A percentile compares a stretch with the other conserved stretches of the same genome.
Conservation (phyloP, 2,888 invertebrate species). For the Perizoma affinitatum region DNA sequence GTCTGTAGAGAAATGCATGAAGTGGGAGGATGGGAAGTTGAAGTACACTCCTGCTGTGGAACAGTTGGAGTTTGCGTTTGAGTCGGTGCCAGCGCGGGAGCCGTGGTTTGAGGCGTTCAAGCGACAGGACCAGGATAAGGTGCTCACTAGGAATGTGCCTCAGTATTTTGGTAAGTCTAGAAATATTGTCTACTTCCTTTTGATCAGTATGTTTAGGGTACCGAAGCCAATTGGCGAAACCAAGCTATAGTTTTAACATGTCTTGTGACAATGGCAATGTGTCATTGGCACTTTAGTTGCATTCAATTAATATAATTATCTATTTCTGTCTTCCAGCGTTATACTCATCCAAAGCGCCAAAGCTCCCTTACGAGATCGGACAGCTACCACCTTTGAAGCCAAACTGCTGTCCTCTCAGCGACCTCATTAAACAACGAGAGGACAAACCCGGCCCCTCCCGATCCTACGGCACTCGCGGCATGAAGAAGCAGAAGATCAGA, state of each 20-base stretch:
- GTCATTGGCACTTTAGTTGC: too few species aligned
- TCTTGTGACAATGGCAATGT: too few species aligned
- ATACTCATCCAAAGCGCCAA: slow-evolving; percentile 85
- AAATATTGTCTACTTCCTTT: too few species aligned
- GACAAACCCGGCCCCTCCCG: slow-evolving; percentile 70
- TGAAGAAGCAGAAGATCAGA: slow-evolving; percentile 67
- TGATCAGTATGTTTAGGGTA: too few species aligned
- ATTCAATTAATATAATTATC: background rate
- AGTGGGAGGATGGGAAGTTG: slow-evolving; percentile 75
- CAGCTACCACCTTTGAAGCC: slow-evolving; percentile 85
- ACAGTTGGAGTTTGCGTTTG: slow-evolving; percentile 89
- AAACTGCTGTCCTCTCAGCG: slow-evolving; percentile 79
- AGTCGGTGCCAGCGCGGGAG: slow-evolving; percentile 88
- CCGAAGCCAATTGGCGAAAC: too few species aligned
- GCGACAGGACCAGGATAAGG: slow-evolving; percentile 89
- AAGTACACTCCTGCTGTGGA: slow-evolving; percentile 82
- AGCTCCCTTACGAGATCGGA: slow-evolving; percentile 91
- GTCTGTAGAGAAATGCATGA: slow-evolving; percentile 68
- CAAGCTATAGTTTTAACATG: too few species aligned
- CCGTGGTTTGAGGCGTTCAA: slow-evolving; percentile 92
- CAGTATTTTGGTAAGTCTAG: slow-evolving; percentile 79
- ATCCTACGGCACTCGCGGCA: slow-evolving; percentile 71
- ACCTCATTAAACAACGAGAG: slow-evolving; percentile 71
- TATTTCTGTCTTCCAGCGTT: slow-evolving; percentile 69
- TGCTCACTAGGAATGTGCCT: slow-evolving; percentile 85